Evolutionary conservation across 2,113 vertebrate genomes (phyloP).

Genomic region (Zosterops borbonicus): DNA sequence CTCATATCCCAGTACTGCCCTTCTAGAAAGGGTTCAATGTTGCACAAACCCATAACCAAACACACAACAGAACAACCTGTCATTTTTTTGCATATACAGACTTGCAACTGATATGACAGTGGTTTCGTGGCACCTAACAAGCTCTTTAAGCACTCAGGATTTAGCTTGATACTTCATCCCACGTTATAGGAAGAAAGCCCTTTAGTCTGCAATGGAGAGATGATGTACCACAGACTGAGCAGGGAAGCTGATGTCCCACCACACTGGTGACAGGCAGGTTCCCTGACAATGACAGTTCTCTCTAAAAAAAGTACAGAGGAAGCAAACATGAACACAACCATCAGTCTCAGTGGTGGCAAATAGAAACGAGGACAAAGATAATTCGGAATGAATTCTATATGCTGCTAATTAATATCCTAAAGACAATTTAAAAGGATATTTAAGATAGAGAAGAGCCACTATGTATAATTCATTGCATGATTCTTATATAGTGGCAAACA

Average conservation of each 20-base stretch:
- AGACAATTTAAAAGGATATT: not conserved
- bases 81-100: not conserved
- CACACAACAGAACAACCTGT: rapidly evolving
- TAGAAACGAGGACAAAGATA: not conserved
- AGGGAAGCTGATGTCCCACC: not conserved
- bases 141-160: not conserved
- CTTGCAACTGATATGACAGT: not conserved
- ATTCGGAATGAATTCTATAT: not conserved
- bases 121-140: not conserved
- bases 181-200: not conserved
- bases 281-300: not conserved
- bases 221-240: not conserved
- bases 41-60: not conserved
- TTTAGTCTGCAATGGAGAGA: not conserved
- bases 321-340: not conserved
- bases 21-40: not conserved
- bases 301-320: not conserved
- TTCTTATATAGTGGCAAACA: not conserved
- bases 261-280: not conserved
- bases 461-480: not conserved
- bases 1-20: rapidly evolving
- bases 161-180: not conserved
- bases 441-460: not conserved
- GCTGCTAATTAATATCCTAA: not conserved
- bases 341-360: not conserved